Evolutionary conservation across 2,888 invertebrate genomes (phyloP), one percentile per base, ranked within the genome.

Genomic region (Pelosia muscerda): DNA sequence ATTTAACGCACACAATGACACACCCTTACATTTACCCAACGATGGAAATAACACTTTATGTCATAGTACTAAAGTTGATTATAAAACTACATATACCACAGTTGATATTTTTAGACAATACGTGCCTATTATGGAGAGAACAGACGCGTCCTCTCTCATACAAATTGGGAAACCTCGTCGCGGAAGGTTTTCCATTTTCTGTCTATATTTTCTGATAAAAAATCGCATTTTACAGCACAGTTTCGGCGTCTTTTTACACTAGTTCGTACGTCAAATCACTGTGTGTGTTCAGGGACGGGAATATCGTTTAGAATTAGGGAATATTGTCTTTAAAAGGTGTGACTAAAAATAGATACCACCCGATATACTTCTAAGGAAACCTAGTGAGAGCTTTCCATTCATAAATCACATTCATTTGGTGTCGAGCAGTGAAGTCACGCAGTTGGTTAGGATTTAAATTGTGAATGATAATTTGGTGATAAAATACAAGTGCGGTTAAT

Each of bases 101-200:
- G 75, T 83, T 88, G 88, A 82, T 94, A 94, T 94, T 94, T 94
- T 94, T 94, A 95, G 94, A 93, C 87, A 87, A 89, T 92, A 92
- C 91, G 85, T 88, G 84, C 88, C 88, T 90, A 90, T 90, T 90
- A 89, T 84, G 81, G 86, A 81, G 84, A 85, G 84, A 82, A 88
- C 89, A 81, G 90, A 84, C 90, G 94, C 94, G 94, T 94, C 94
- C 94, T 94, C 94, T 94, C 79, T 86, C 92, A 92, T 92, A 92
- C 90, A 91, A 93, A 90, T 89, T 84, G 90, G 87, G 84, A 93
- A 94, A 92, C 91, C 84, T 82, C 73, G 86, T 84, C 85, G 87
- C 85, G 89, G 88, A 91, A 93, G 91, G 92, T 91, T 94, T 86
- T 91, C 90, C 90, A 86, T 86, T 69, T 86, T 88, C 88, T 83